phyloP scores from a whole-genome alignment of 2,113 vertebrate genomes.

The Campylomormyrus numenius region DNA sequence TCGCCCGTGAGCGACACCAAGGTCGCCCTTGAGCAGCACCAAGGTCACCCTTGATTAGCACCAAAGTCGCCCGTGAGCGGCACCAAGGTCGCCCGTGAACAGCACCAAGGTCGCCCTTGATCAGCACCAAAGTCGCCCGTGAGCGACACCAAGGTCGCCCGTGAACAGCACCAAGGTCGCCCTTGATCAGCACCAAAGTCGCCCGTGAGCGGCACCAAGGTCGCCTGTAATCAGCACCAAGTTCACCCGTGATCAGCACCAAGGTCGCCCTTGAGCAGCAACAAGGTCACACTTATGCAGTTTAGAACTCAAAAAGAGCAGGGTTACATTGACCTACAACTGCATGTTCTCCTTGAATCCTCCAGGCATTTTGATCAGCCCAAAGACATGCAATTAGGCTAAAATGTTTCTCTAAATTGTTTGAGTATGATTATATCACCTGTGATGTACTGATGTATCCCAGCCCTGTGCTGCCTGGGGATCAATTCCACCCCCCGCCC shows the following conservation, averaged over 20 bases:
- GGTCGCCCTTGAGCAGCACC: not conserved
- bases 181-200: not conserved
- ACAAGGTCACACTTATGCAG: not conserved
- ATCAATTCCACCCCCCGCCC: not conserved
- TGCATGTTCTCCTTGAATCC: not conserved
- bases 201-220: not conserved
- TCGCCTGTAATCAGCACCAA: not conserved
- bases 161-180: not conserved
- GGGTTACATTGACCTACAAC: not conserved
- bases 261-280: not conserved
- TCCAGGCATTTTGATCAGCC: not conserved
- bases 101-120: not conserved
- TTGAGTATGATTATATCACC: not conserved
- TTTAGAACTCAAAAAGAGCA: not conserved
- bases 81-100: not conserved
- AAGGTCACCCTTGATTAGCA: not conserved
- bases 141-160: not conserved
- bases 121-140: not conserved
- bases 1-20: not conserved
- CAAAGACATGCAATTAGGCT: not conserved
- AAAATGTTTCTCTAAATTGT: not conserved
- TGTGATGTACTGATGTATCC: not conserved
- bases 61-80: not conserved
- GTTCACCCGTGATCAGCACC: no score
- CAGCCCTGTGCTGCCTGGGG: not conserved